Evolutionary conservation across 2,888 invertebrate species (phyloP).

Genomic region (Lycaena phlaeas): DNA sequence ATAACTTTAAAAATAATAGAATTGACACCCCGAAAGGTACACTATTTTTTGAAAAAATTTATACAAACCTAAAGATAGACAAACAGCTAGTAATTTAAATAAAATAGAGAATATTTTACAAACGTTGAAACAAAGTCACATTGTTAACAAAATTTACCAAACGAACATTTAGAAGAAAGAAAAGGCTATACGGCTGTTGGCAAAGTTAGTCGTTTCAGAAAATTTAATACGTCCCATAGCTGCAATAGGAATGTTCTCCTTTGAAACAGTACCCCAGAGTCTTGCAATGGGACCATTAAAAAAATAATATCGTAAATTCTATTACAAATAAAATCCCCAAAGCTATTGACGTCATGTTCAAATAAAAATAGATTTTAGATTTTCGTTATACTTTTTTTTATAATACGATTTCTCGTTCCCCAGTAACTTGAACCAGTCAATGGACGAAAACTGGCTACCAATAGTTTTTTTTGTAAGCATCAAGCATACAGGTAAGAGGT

Average conservation of each 20-base stretch:
- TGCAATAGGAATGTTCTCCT: constrained; percentile 54
- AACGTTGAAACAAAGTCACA: not conserved
- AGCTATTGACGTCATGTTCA: not conserved
- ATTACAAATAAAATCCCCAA: constrained; percentile 32
- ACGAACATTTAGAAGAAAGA: constrained; percentile 28
- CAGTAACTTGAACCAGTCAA: too few relatives aligned
- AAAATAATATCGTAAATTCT: constrained; percentile 47
- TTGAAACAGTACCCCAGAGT: constrained; percentile 51
- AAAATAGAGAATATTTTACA: not conserved
- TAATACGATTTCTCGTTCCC: too few relatives aligned
- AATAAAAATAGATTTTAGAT: not conserved
- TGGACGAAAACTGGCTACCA: too few relatives aligned
- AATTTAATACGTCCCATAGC: constrained; percentile 61
- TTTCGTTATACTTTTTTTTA: too few relatives aligned
- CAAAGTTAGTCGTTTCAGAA: constrained; percentile 47
- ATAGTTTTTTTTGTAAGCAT: too few relatives aligned
- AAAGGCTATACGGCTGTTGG: constrained; percentile 34
- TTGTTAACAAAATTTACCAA: constrained; percentile 13
- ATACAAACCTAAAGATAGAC: too few relatives aligned
- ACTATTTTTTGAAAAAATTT: too few relatives aligned
- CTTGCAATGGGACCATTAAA: constrained; percentile 43
- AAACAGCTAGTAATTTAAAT: too few relatives aligned
- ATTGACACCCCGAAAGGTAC: too few relatives aligned
- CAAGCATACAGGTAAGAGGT: too few relatives aligned
- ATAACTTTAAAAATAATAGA: too few relatives aligned